Conservation (phyloP, 2,797 vertebrate species). For the Lindbergichthys nudifrons region DNA sequence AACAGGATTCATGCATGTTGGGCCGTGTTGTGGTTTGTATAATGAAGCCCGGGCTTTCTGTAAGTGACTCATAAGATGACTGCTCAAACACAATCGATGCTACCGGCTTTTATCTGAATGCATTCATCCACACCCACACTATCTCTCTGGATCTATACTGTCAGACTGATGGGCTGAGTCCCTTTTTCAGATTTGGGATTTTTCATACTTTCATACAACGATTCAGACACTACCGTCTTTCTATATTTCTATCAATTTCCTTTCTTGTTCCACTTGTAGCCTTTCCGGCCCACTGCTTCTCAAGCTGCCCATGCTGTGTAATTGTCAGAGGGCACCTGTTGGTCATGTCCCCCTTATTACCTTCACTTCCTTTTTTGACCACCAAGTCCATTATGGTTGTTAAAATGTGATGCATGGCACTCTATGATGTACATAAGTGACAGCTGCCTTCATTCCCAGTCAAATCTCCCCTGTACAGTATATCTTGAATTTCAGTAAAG, state of each 20-base stretch:
- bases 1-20: constrained; percentile 6
- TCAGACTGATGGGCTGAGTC: constrained; percentile 19
- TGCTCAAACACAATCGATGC: constrained; percentile 48
- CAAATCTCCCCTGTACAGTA: not conserved
- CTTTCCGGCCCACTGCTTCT: constrained; percentile 12
- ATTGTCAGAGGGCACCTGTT: constrained; percentile 43
- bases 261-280: constrained; percentile 20
- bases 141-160: constrained; percentile 28
- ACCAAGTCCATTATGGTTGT: not conserved
- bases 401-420: not conserved
- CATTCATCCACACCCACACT: constrained; percentile 51
- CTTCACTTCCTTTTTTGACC: constrained; percentile 18
- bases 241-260: constrained; percentile 8
- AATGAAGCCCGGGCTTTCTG: constrained; percentile 33
- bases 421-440: constrained; percentile 1
- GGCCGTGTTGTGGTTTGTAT: constrained; percentile 17
- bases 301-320: constrained; percentile 28
- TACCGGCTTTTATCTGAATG: constrained; percentile 50
- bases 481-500: constrained; percentile 9
- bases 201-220: constrained; percentile 3
- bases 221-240: constrained; percentile 23
- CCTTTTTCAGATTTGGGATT: constrained; percentile 24
- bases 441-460: not conserved
- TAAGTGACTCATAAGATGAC: constrained; percentile 47
- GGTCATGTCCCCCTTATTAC: constrained; percentile 38